Evolutionary conservation across 2,113 vertebrate species (phyloP), one percentile per base, ranked within the genome.

Genomic region (Urocynchramus pylzowi): DNA sequence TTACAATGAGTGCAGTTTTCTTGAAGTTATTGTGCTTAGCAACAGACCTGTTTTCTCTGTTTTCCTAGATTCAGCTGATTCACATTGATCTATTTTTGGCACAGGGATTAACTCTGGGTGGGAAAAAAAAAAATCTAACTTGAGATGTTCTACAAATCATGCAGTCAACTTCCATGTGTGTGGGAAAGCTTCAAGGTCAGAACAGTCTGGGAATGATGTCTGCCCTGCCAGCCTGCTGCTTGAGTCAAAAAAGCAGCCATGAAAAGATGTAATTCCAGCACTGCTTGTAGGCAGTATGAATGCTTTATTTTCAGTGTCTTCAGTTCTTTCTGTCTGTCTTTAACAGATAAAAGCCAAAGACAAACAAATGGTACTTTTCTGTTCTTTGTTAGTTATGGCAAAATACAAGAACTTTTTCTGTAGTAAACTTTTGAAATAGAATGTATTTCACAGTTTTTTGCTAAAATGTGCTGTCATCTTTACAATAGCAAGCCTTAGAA

Each of bases 111-210:
- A 97, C 50, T 88, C 53, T 50, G 9, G 13, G 27, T 57, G 17
- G 16, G 16, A 50, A 23, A 61, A 44, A 61, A 44, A 52, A 39
- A 26, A 15, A 21, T 30, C 73, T 42, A 37, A 37, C 45, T 87
- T 77, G n/a, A 90, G 70, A 80, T 65, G 42, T 90, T 92, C 57
- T 57, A n/a, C 53, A 45, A 90, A 83, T 83, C 64, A 83, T 49
- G 59, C 63, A 89, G 75, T 69, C 67, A 80, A 10, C 44, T 86
- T 97, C 31, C 49, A 7, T 11, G n/a, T 52, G 63, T 88, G 80
- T 92, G 79, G 83, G 86, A 90, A 93, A 86, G 69, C 87, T 5
- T 6, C 45, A 69, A 92, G 89, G 95, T 94, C 83, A 77, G 89
- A 90, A 41, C 67, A 84, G 57, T 86, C 79, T 73, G 49, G 79